Percentiles rank a stretch among this genome's conserved stretches.
Evolutionary conservation across 2,113 vertebrate genomes (phyloP).

Genomic region (Caranx ignobilis): DNA sequence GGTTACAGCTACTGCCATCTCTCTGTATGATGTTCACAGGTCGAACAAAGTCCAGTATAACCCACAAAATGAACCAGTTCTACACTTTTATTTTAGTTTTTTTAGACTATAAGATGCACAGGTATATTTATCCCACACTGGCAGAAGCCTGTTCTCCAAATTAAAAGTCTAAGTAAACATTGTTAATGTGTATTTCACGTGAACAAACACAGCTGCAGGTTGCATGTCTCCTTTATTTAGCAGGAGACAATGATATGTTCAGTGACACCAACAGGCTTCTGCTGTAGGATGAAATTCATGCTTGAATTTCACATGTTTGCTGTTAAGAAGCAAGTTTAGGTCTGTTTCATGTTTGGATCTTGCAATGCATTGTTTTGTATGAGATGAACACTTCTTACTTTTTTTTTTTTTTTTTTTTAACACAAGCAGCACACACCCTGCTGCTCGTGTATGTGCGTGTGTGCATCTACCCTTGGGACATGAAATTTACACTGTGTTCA

Average conservation of each 20-base stretch:
- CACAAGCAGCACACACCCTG: conserved; percentile 42
- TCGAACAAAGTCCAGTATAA: background rate
- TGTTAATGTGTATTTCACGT: no score
- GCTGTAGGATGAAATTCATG: background rate
- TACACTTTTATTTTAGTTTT: background rate
- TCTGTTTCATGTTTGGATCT: background rate
- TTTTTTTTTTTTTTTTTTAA: background rate
- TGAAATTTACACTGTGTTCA: background rate
- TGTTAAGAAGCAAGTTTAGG: background rate
- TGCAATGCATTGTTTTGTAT: background rate
- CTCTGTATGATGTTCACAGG: background rate
- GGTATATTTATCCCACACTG: no score
- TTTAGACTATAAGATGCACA: no score
- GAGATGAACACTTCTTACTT: background rate
- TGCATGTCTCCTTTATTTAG: background rate
- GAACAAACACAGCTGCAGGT: background rate
- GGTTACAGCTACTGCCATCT: background rate
- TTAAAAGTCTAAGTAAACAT: no score
- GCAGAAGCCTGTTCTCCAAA: background rate
- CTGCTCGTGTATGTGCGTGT: background rate
- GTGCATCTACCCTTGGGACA: conserved; percentile 52
- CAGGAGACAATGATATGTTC: background rate
- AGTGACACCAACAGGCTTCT: background rate
- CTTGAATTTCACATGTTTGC: background rate
- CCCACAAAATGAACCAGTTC: background rate